Conservation (phyloP, 2,888 invertebrate species). For the Microctonus aethiopoides region DNA sequence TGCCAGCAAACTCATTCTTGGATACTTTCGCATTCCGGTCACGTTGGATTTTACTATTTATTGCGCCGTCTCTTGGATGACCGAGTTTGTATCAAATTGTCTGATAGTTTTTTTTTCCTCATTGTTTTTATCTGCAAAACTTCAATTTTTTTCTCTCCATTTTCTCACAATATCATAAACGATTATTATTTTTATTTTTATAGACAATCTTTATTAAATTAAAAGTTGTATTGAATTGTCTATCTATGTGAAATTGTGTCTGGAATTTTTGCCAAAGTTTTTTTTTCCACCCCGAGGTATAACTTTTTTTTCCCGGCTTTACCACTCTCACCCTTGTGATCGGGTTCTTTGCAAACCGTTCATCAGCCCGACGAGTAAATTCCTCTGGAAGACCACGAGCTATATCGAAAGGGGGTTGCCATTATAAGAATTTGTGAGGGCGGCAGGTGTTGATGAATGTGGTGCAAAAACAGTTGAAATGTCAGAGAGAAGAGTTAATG, state of each 20-base stretch:
- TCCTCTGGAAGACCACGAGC: slow-evolving; percentile 43
- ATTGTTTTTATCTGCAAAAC: background rate
- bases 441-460: slow-evolving; percentile 47
- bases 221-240: background rate
- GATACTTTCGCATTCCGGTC: slow-evolving; percentile 48
- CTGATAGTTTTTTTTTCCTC: background rate
- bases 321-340: background rate
- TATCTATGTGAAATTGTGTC: background rate
- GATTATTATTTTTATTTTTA: background rate
- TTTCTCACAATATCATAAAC: background rate
- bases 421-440: slow-evolving; percentile 35
- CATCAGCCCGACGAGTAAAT: slow-evolving; percentile 33
- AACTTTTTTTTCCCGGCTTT: slow-evolving; percentile 14
- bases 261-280: slow-evolving; percentile 4
- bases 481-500: background rate
- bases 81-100: slow-evolving; percentile 47
- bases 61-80: slow-evolving; percentile 57
- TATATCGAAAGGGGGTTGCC: slow-evolving; percentile 33
- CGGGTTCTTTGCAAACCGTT: background rate
- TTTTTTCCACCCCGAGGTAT: background rate
- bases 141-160: background rate
- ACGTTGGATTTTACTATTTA: slow-evolving; percentile 59
- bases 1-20: slow-evolving; percentile 32
- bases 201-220: background rate
- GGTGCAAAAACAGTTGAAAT: slow-evolving; percentile 40